Base-by-base conservation (phyloP, 2,797 vertebrate genomes). In the Microchirus variegatus region DNA sequence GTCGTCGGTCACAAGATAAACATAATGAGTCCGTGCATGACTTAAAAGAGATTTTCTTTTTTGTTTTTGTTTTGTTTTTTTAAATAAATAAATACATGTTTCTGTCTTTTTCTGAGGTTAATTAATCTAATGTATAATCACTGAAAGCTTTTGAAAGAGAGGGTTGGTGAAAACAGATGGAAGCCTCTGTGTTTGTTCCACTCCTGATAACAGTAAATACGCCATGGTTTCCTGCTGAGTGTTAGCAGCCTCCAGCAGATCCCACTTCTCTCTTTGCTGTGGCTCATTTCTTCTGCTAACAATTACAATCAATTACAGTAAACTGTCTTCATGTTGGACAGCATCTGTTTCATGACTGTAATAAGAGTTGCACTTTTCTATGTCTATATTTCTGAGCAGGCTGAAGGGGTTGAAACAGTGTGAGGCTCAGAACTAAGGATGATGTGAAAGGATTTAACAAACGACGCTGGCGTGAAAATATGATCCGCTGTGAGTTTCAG, bases 251-350 rank as follows among this genome's bases (percentile, higher is more conserved):
- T 80, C 66, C 72, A 70, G 75, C 74, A 80, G 57, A 77, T 16
- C 62, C 47, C 48, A 37, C 59, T 35, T 16, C n/a, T n/a, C n/a
- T 73, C 63, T 69, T 47, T 56, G 57, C 70, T 40, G 26, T 70
- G 59, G 63, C 78, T 85, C 73, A 63, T 83, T 85, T 84, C 66
- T 43, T 26, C 3, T 45, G 9, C 73, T 16, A 73, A 70, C 74
- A 43, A 88, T 90, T 77, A 88, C 60, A 55, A 87, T 90, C 71
- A 69, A 12, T 75, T 58, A 63, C 81, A 59, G 82, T 59, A 82
- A 72, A 67, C 42, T 62, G 38, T 38, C 35, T 54, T 55, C 63
- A 38, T 37, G 67, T 58, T 63, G 78, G 63, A 63, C 37, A 10
- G 50, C 70, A 67, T 70, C 76, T 77, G 73, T n/a, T 31, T 31